Base-by-base conservation (phyloP, 2,113 vertebrate species). In the Baryphthengus martii region DNA sequence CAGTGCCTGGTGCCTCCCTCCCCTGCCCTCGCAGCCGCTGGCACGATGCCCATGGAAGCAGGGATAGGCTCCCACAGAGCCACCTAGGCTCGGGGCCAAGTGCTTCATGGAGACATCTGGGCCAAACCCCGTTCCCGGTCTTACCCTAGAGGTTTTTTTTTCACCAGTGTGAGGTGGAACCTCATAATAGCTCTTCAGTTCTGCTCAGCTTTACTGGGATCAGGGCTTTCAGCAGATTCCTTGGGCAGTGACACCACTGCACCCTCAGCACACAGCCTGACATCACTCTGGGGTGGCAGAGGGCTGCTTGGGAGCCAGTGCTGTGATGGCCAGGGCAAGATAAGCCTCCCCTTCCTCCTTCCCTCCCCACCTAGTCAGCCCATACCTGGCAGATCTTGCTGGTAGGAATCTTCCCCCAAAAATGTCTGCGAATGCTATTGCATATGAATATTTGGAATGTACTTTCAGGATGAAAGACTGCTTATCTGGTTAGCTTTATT, bases 291-390 rank as follows among this genome's bases (percentile, higher is more conserved):
- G 28, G 67, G 10, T 7, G 11, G 23, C 50, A 31, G 20, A 56
- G 59, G 14, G 28, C 44, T 26, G n/a, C 0, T 1, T 0, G 4
- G 53, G 18, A 71, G 66, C 28, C 59, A 42, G 11, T 0, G 2
- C 61, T 15, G 14, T 23, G 39, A 29, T 5, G 9, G 47, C 33
- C 2, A 1, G 50, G 25, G n/a, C 2, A 5, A 23, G 45, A 21
- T 86, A 65, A 26, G 15, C 35, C 23, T 40, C 17, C 28, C 16
- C 39, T 19, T 52, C 49, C 31, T 19, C 24, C 40, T 12, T 33
- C n/a, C 7, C 15, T 53, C 20, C 47, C 21, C 0, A 0, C 31
- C 45, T 10, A 21, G 17, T 20, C 39, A 52, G 2, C 33, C 31
- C 20, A 21, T 13, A 39, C n/a, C 45, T 21, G 44, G 33, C 63